Base-by-base conservation (phyloP, 2,888 invertebrate species). In the Saturnia pavonia region DNA sequence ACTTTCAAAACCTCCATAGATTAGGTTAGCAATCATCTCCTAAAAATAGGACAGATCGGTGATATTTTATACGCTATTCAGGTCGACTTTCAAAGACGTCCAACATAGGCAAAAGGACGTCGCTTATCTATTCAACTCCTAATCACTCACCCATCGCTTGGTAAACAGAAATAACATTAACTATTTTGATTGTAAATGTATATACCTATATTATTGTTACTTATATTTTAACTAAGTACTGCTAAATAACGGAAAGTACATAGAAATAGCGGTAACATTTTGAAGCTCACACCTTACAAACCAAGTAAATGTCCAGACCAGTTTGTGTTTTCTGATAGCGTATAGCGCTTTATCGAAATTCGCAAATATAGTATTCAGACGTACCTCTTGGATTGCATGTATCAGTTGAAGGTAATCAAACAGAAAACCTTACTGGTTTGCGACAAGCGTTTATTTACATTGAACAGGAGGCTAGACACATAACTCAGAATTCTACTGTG, bases 341-440 rank as follows among this genome's bases (percentile, higher is more conserved):
- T 88, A 87, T 89, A 89, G 86, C 82, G 81, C 81, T 84, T 88
- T 89, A 89, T 89, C 88, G 87, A 91, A 91, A 91, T 91, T 89
- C 89, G 87, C 87, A 90, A 86, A 91, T 89, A 90, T 89, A 90
- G 89, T 89, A 83, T 87, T 85, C 88, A 90, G 90, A 89, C 90
- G 86, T 87, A 89, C 85, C 88, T 90, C 85, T 85, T 84, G 80
- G 82, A 79, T 81, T 83, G 81, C 85, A 86, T 88, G 84, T 85
- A 87, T 81, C 82, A 82, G 77, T 77, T 72, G 72, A 73, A 73
- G 71, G 75, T 74, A 77, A 75, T 75, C 74, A 77, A 77, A 88
- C 77, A 81, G 80, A 72, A 80, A 75, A 84, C 87, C 83, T 81
- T 89, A 88, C 78, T 72, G 54, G 78, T 70, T 70, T 34, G 75